phyloP scores from a whole-genome alignment of 1,140 invertebrate species.

The Heliothis virescens region DNA sequence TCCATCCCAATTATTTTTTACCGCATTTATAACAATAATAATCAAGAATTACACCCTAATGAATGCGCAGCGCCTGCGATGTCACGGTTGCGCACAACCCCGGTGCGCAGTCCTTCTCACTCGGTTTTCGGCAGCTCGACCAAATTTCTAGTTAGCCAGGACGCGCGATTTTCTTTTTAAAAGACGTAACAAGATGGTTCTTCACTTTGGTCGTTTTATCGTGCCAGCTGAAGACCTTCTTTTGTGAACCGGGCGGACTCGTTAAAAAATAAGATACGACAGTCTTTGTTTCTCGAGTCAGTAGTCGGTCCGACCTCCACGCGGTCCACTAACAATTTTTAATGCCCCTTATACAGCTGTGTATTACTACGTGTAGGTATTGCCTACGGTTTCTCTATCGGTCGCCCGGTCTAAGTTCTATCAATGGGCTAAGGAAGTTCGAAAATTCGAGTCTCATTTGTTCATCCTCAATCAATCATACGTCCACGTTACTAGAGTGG shows the following conservation, averaged over 20 bases:
- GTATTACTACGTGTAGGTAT: constrained; percentile 86
- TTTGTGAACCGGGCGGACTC: constrained; percentile 85
- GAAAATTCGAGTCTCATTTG: constrained; percentile 81
- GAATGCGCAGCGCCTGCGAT: constrained; percentile 78
- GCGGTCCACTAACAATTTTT: constrained; percentile 85
- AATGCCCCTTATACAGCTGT: constrained; percentile 85
- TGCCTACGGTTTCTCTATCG: constrained; percentile 86
- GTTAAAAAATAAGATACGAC: constrained; percentile 86
- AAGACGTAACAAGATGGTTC: constrained; percentile 85
- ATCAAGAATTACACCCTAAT: constrained; percentile 83
- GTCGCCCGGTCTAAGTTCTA: constrained; percentile 83
- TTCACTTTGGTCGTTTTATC: constrained; percentile 84
- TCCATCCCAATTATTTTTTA: constrained; percentile 64
- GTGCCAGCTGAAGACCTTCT: constrained; percentile 81
- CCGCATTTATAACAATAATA: constrained; percentile 67
- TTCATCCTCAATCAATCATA: constrained; percentile 60
- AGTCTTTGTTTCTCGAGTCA: constrained; percentile 86
- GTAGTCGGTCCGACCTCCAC: constrained; percentile 84
- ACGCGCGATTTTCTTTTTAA: constrained; percentile 85
- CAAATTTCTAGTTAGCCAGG: constrained; percentile 85
- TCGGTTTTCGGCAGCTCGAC: constrained; percentile 84
- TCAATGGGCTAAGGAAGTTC: constrained; percentile 86
- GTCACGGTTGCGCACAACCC: constrained; percentile 65
- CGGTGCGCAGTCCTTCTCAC: constrained; percentile 76
- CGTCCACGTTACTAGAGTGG: constrained; percentile 56